phyloP scores from a whole-genome alignment of 2,888 invertebrate species.

The Aleiodes alternator region DNA sequence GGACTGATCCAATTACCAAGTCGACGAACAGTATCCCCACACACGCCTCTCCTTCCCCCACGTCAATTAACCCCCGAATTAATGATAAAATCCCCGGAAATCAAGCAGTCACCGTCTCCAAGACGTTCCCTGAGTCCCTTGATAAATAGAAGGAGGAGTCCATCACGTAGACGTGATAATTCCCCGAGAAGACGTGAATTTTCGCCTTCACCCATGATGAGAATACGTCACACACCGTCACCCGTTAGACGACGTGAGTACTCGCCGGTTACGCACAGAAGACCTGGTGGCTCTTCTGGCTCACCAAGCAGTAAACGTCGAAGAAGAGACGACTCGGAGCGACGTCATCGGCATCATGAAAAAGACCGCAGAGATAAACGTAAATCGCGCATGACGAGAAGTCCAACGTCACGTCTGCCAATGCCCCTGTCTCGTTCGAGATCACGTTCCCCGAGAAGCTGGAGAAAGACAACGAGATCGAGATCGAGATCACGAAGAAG shows the following conservation, averaged over 20 bases:
- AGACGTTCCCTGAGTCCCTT: conserved; percentile 56
- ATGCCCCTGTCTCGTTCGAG: conserved; percentile 76
- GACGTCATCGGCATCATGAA: conserved; percentile 76
- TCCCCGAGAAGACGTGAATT: conserved; percentile 68
- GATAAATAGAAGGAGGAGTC: conserved; percentile 60
- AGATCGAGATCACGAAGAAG: conserved; percentile 79
- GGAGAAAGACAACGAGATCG: conserved; percentile 70
- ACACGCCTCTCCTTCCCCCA: conserved; percentile 82
- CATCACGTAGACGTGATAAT: conserved; percentile 69
- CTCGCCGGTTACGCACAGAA: conserved; percentile 68
- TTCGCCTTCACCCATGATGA: conserved; percentile 61
- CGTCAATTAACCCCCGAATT: conserved; percentile 64
- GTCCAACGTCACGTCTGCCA: conserved; percentile 66
- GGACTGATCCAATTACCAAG: conserved; percentile 49
- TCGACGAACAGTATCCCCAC: conserved; percentile 79
- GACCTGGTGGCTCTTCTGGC: conserved; percentile 66
- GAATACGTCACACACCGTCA: conserved; percentile 70
- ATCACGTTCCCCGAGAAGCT: conserved; percentile 79
- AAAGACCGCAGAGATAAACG: conserved; percentile 75
- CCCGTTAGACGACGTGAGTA: conserved; percentile 67
- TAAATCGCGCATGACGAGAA: conserved; percentile 72
- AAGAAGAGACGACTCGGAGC: conserved; percentile 73
- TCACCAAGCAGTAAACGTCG: conserved; percentile 74
- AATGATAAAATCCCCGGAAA: conserved; percentile 60
- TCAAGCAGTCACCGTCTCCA: conserved; percentile 53